Conservation (phyloP, 2,797 vertebrate genomes). For the Dipus sagitta region DNA sequence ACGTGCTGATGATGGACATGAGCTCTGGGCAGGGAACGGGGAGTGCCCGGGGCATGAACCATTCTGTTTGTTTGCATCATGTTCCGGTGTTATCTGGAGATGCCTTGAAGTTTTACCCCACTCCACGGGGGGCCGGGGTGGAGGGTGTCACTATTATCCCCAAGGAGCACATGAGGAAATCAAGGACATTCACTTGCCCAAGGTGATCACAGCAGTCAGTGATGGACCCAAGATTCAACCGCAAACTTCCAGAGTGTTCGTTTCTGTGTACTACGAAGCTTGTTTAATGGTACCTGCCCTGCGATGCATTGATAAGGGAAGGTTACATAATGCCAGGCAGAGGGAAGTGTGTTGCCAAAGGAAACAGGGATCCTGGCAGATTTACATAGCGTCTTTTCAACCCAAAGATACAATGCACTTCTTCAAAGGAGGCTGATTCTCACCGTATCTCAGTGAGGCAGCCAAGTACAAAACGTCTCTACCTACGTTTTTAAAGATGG, state of each 20-base stretch:
- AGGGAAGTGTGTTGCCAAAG: not conserved
- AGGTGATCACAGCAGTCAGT: not conserved
- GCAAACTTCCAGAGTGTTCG: not conserved
- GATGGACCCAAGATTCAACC: not conserved
- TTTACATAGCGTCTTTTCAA: conserved; percentile 9
- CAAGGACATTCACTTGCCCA: not conserved
- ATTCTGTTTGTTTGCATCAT: rapidly evolving
- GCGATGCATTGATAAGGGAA: not conserved
- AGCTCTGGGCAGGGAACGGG: not conserved
- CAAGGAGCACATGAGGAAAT: not conserved
- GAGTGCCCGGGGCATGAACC: not conserved
- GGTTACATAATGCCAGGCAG: not conserved
- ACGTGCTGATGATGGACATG: not conserved
- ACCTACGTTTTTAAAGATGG: conserved; percentile 69
- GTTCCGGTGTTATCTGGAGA: not conserved
- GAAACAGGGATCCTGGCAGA: not conserved
- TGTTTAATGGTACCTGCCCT: not conserved
- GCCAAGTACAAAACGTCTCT: conserved; percentile 57
- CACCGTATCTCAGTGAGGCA: conserved; percentile 21
- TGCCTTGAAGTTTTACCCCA: not conserved
- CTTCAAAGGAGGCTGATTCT: conserved; percentile 45
- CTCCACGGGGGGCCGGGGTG: not conserved
- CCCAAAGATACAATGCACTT: conserved; percentile 9
- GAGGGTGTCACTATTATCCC: no score
- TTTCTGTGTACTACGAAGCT: not conserved